Conservation (phyloP, 2,888 invertebrate genomes). For the Omphaloscelis lunosa region DNA sequence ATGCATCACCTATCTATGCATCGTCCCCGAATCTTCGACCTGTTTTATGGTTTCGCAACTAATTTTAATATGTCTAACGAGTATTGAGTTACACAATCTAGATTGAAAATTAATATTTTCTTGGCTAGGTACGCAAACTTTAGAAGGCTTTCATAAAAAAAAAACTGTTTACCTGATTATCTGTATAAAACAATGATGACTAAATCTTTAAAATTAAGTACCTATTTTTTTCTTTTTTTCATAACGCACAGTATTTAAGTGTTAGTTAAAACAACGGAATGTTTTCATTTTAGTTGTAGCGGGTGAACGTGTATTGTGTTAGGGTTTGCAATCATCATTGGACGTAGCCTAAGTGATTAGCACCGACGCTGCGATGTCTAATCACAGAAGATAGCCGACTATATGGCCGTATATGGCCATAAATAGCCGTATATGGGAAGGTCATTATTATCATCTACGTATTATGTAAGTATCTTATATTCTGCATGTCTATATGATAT, state of each 20-base stretch:
- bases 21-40: conserved; percentile 9
- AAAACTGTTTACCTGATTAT: neutral
- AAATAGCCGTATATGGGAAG: neutral
- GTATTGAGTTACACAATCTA: neutral
- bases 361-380: conserved; percentile 23
- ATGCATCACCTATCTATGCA: conserved; percentile 6
- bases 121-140: neutral
- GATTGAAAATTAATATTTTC: neutral
- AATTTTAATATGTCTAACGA: neutral
- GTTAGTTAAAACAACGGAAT: conserved; percentile 26
- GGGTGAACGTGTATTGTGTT: conserved; percentile 27
- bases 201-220: neutral
- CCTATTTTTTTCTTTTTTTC: too few species aligned
- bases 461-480: conserved; percentile 3
- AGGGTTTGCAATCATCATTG: conserved; percentile 31
- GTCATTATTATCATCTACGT: conserved; percentile 10
- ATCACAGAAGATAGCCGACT: conserved; percentile 39
- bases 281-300: conserved; percentile 15
- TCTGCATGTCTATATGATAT: neutral
- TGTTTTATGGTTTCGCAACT: neutral
- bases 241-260: too few species aligned
- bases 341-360: conserved; percentile 25
- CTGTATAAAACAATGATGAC: neutral
- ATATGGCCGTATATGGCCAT: neutral
- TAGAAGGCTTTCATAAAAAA: neutral